Base-by-base conservation (phyloP, 2,113 vertebrate genomes). In the Semicossyphus pulcher region DNA sequence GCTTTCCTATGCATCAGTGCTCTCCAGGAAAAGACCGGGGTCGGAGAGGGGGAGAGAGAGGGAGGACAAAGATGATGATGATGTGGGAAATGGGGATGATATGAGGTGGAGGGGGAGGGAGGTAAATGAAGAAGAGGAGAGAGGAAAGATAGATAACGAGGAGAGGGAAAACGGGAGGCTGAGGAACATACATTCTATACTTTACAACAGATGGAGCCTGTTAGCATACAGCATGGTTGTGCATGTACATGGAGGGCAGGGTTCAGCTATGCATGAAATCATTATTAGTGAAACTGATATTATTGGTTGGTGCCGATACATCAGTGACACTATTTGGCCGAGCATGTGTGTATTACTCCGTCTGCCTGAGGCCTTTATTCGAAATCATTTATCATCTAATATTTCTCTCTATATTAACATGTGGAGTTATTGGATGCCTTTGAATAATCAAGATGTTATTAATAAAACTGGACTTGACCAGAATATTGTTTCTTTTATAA, bases 1-100 rank as follows among this genome's bases (percentile, higher is more conserved):
- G 34, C 52, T 76, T 79, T 74, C 62, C 68, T 72, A 84, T 86
- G 88, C 89, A 80, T 86, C 87, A 85, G 66, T 78, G 88, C 81
- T 86, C 80, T 81, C 76, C 78, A 85, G 87, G 81, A 89, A 76
- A 85, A 74, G 76, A 76, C 52, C n/a, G 1, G 63, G 61, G 63
- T 64, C 14, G 37, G 52, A 64, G 21, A n/a, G 32, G 21, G 41
- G 47, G 28, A 21, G n/a, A 16, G 71, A 41, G 44, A 31, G 44
- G 21, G 44, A 21, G 64, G 78, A 84, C 71, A 80, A 78, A 81
- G 86, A 86, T 81, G 66, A 86, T 81, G 66, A 86, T 76, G 78
- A 80, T 72, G 72, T 69, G 74, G 63, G 70, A 80, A 76, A 79
- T 6, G 63, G 67, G 15, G 62, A 70, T 53, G 63, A 72, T 54